Percentiles rank a stretch among this genome's conserved stretches.
Conservation (phyloP, 2,888 invertebrate genomes). For the Platycheirus albimanus region DNA sequence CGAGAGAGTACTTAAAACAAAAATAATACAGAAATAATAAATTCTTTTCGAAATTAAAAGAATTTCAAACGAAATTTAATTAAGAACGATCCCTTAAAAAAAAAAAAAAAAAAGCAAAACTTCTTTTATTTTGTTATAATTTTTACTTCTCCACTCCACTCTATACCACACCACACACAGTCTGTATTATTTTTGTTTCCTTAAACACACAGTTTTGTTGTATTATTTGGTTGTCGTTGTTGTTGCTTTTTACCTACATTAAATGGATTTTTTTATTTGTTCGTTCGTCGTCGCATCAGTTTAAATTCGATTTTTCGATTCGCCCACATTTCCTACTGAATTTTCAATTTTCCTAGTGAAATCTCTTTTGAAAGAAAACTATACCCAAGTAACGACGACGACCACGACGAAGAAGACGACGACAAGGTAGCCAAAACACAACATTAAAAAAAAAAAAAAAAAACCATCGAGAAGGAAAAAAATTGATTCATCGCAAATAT, state of each 20-base stretch:
- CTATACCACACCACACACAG: no score
- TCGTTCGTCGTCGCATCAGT: constrained; percentile 22
- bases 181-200: constrained; percentile 68
- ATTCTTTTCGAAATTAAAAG: constrained; percentile 49
- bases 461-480: constrained; percentile 17
- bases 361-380: constrained; percentile 25
- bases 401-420: constrained; percentile 43
- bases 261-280: constrained; percentile 30
- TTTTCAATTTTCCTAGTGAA: constrained; percentile 49
- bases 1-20: constrained; percentile 75
- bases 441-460: constrained; percentile 6
- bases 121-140: constrained; percentile 30
- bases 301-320: constrained; percentile 64
- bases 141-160: constrained; percentile 43
- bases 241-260: constrained; percentile 20
- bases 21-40: constrained; percentile 70
- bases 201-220: constrained; percentile 28
- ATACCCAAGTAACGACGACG: constrained; percentile 35
- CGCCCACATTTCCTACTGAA: constrained; percentile 42
- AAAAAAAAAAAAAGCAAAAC: no score
- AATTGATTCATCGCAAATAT: constrained; percentile 53
- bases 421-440: constrained; percentile 25
- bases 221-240: constrained; percentile 19
- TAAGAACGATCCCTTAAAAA: constrained; percentile 55
- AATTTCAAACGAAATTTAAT: constrained; percentile 59